Conservation (phyloP, 2,113 vertebrate species). For the Ictalurus punctatus region DNA sequence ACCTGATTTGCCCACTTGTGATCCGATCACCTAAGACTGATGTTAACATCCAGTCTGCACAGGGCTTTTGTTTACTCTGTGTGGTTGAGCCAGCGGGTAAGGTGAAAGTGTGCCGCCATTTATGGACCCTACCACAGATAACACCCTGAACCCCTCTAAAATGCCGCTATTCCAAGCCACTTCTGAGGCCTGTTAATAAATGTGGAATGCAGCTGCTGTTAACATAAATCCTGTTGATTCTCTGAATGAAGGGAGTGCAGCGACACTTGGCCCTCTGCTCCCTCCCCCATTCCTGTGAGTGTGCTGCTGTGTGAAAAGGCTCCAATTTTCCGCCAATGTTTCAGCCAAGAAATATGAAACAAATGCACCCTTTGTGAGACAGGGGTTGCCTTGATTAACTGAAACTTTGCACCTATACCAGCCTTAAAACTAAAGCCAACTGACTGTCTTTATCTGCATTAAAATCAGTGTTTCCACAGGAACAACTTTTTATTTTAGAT, state of each 20-base stretch:
- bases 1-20: not conserved
- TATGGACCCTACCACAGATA: conserved; percentile 34
- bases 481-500: no score
- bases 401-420: conserved; percentile 50
- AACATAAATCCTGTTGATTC: conserved; percentile 51
- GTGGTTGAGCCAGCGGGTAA: conserved; percentile 33
- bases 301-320: conserved; percentile 54
- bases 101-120: conserved; percentile 38
- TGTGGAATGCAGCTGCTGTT: conserved; percentile 54
- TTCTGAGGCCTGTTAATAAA: conserved; percentile 50
- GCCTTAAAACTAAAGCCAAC: not conserved
- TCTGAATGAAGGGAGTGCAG: conserved; percentile 49
- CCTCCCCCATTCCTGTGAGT: conserved; percentile 30
- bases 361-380: conserved; percentile 58
- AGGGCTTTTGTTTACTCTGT: conserved; percentile 21
- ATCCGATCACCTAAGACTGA: not conserved
- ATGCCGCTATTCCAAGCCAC: not conserved
- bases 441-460: conserved; percentile 7
- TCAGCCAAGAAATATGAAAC: conserved; percentile 59
- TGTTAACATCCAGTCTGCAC: not conserved
- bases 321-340: conserved; percentile 54
- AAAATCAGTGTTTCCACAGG: not conserved
- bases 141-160: conserved; percentile 13
- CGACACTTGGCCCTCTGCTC: not conserved
- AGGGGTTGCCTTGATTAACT: conserved; percentile 52